Evolutionary conservation across 2,888 invertebrate species (phyloP), one percentile per base, ranked within the genome.

Genomic region (Masnerella sp.): DNA sequence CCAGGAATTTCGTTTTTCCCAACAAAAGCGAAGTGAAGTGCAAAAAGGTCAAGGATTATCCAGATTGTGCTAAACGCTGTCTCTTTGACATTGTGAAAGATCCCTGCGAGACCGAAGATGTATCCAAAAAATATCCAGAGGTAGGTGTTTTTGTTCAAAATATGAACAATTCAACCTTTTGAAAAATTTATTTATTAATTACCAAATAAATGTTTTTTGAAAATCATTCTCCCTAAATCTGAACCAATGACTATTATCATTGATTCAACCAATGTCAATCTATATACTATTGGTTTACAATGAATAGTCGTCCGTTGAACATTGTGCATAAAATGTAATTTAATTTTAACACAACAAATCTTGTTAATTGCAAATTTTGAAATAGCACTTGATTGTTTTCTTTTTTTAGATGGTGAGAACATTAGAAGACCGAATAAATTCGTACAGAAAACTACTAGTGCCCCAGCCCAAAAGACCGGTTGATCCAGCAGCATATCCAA

Each of bases 21-120:
- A n/a, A n/a, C n/a, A n/a, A 58, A 3, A 79, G 75, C 8, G 77
- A 43, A 38, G 68, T 85, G 2, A 8, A 28, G 2, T 86, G 86
- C 28, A 14, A 75, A n/a, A 30, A 59, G 7, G 12, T 47, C 1
- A 42, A 14, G 0, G 8, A 49, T 34, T 71, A 51, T 4, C 43
- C 80, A 0, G 74, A 77, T 18, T 87, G 86, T 38, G 61, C 52
- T 1, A 61, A 64, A 0, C 36, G 25, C 5, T 87, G 86, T 58
- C 74, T 86, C 12, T 87, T 85, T 71, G 78, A 87, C 65, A 25
- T 86, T 9, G 20, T 64, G 1, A 22, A 58, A 0, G 85, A 86
- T 79, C 86, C 85, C 12, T 86, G 86, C 45, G 86, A 86, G 56
- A 83, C 78, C n/a, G 72, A 20, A 5, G 84, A 86, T 54, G 18